Evolutionary conservation across 2,113 vertebrate genomes (phyloP).

Genomic region (Lynx canadensis): DNA sequence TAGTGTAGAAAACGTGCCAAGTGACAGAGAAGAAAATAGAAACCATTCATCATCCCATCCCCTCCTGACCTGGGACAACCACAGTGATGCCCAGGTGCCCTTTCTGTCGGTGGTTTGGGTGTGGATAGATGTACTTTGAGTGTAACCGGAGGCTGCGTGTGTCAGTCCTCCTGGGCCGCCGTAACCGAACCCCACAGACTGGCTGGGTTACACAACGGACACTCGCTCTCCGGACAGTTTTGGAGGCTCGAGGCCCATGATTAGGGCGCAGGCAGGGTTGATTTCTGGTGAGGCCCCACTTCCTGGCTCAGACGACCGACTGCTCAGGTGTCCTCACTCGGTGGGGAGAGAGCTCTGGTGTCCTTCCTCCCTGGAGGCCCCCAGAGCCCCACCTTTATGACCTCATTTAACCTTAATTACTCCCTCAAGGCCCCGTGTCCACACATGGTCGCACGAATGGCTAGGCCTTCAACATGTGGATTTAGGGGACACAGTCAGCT

Average conservation of each 20-base stretch:
- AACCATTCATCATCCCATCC: not conserved
- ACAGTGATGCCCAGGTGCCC: fast-evolving
- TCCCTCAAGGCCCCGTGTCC: not conserved
- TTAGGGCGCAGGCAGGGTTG: not conserved
- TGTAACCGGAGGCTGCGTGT: not conserved
- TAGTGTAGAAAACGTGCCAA: fast-evolving
- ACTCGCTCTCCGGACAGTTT: not conserved
- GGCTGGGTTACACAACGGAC: not conserved
- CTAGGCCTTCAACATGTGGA: not conserved
- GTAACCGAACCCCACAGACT: no score
- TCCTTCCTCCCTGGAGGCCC: not conserved
- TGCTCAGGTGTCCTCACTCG: not conserved
- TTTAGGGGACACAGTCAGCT: not conserved
- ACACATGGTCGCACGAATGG: not conserved
- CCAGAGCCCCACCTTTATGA: not conserved
- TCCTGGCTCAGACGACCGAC: not conserved
- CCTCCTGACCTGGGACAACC: not conserved
- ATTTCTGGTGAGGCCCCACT: no score
- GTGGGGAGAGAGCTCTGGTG: fast-evolving
- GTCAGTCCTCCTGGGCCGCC: fast-evolving
- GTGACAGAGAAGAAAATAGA: not conserved
- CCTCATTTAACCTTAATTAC: not conserved
- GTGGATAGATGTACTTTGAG: not conserved
- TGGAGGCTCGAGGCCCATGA: not conserved
- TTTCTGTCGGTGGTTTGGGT: not conserved